Conservation (phyloP, 2,797 vertebrate species). For the Onychomys arenicola region DNA sequence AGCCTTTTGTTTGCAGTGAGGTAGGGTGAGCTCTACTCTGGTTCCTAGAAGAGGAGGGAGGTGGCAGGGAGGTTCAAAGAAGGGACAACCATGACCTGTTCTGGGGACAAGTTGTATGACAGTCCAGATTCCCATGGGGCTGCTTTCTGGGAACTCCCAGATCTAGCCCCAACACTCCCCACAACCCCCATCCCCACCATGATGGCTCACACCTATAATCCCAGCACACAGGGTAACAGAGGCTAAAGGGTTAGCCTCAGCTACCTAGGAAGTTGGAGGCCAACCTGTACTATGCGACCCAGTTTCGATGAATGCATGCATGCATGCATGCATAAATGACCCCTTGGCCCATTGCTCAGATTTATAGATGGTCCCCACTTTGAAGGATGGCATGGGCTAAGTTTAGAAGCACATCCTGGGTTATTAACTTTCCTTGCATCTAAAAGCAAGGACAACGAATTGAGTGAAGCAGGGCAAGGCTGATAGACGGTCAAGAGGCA, state of each 20-base stretch:
- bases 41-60: not conserved
- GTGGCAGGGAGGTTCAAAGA: not conserved
- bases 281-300: not conserved
- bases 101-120: not conserved
- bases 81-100: not conserved
- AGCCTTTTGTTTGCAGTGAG: slow-evolving; percentile 2
- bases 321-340: not conserved
- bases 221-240: not conserved
- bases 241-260: not conserved
- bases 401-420: not conserved
- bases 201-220: not conserved
- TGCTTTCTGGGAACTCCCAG: no score
- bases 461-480: not conserved
- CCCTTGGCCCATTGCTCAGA: not conserved
- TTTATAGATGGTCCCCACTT: not conserved
- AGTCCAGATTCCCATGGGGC: not conserved
- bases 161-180: not conserved
- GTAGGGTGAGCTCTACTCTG: not conserved
- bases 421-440: not conserved
- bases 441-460: not conserved
- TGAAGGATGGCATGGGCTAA: not conserved
- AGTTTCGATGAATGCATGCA: not conserved
- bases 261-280: not conserved
- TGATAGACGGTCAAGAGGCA: no score
- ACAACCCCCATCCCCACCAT: no score